Percentiles rank a stretch among this genome's conserved stretches.
phyloP scores from a whole-genome alignment of 2,888 invertebrate genomes.

The Carterocephalus palaemon region DNA sequence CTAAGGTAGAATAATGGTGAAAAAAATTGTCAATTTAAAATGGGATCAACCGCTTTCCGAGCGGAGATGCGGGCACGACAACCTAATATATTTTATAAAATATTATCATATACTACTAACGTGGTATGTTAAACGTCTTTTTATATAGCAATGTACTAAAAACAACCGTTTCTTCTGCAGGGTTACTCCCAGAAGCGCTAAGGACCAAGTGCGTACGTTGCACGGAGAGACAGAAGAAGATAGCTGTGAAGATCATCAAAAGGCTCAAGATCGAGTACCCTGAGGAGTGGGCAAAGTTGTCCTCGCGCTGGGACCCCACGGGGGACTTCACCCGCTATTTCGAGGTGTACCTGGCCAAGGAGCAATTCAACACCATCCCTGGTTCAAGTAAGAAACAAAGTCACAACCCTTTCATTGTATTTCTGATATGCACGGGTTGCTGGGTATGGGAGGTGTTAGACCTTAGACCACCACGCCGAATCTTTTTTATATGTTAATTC shows the following conservation, averaged over 20 bases:
- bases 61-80: too few relatives aligned
- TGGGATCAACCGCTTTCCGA: too few relatives aligned
- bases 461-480: too few relatives aligned
- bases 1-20: too few relatives aligned
- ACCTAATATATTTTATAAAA: too few relatives aligned
- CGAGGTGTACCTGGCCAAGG: constrained; percentile 63
- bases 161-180: constrained; percentile 54
- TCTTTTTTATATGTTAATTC: too few relatives aligned
- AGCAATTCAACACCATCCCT: constrained; percentile 57
- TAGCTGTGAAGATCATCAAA: constrained; percentile 83
- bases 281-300: constrained; percentile 83
- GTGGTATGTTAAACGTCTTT: too few relatives aligned
- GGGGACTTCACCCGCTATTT: constrained; percentile 79
- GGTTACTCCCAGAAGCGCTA: constrained; percentile 84
- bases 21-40: too few relatives aligned
- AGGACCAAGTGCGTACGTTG: constrained; percentile 82
- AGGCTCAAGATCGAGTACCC: constrained; percentile 81
- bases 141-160: too few relatives aligned
- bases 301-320: constrained; percentile 84
- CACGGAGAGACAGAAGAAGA: constrained; percentile 81
- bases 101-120: too few relatives aligned
- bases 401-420: background rate
- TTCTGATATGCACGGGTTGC: too few relatives aligned
- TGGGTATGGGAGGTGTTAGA: too few relatives aligned
- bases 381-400: constrained; percentile 50